A percentile compares a stretch with the other conserved stretches of the same genome.
Evolutionary conservation across 2,888 invertebrate species (phyloP).

Genomic region (Conchocele bisecta): DNA sequence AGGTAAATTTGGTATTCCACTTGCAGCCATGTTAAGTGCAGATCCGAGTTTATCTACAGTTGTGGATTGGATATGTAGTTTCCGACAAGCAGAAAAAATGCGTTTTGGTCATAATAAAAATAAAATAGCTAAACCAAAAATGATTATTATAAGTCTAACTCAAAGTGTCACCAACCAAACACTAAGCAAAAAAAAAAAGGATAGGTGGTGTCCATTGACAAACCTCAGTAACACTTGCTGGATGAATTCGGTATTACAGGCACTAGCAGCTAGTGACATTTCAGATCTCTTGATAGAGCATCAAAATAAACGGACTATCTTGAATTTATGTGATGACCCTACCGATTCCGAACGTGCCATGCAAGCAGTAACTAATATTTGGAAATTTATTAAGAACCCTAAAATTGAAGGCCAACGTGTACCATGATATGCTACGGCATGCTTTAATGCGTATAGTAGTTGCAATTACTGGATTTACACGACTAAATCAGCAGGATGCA

Average conservation of each 20-base stretch:
- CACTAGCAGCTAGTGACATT: background rate
- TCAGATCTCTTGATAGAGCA: background rate
- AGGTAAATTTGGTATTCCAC: constrained; percentile 21
- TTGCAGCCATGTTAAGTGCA: constrained; percentile 3
- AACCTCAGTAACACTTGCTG: constrained; percentile 9
- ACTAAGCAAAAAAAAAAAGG: too few species aligned
- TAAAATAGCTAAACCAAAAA: constrained; percentile 3
- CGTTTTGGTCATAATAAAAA: constrained; percentile 11
- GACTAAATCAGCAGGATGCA: background rate
- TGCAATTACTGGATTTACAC: background rate
- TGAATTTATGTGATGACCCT: too few species aligned
- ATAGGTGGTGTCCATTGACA: background rate
- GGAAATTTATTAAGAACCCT: constrained; percentile 1
- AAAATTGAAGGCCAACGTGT: background rate
- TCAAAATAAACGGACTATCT: too few species aligned
- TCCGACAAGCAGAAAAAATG: constrained; percentile 17
- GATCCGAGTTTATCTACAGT: constrained; percentile 8
- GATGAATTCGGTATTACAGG: constrained; percentile 4
- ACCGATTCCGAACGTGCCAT: constrained; percentile 9
- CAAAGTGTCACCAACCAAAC: background rate
- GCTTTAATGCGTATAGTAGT: constrained; percentile 2
- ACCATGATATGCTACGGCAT: background rate
- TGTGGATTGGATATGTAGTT: constrained; percentile 23
- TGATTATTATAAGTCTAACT: constrained; percentile 1
- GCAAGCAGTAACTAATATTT: background rate